Conservation (phyloP, 2,888 invertebrate genomes). For the Erebia epiphron region DNA sequence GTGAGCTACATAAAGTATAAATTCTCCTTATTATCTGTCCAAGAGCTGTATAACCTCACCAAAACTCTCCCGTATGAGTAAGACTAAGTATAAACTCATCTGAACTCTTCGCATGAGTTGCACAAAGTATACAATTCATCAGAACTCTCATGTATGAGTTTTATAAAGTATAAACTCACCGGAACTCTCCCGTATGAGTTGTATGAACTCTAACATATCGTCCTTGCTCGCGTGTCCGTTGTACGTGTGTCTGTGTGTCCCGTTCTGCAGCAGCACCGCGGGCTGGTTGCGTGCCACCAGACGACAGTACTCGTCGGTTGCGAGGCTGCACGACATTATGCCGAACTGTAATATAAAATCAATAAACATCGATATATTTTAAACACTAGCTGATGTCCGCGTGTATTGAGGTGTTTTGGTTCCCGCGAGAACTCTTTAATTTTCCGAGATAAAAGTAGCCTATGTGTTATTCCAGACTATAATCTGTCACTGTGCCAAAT, state of each 20-base stretch:
- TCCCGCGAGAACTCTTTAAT: no score
- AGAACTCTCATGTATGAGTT: slow-evolving; percentile 51
- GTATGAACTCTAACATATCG: slow-evolving; percentile 58
- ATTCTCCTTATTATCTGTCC: no score
- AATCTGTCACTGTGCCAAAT: no score
- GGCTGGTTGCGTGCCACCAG: slow-evolving; percentile 52
- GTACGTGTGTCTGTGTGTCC: slow-evolving; percentile 50
- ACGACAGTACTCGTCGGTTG: slow-evolving; percentile 57
- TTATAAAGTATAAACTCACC: slow-evolving; percentile 28
- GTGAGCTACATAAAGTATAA: no score
- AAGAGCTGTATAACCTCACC: neutral
- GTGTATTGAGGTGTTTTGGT: no score
- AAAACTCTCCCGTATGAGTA: neutral
- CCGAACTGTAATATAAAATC: slow-evolving; percentile 60
- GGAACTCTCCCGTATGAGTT: slow-evolving; percentile 54
- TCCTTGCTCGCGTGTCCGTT: slow-evolving; percentile 51
- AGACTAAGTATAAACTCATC: neutral
- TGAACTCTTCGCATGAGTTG: slow-evolving; percentile 38
- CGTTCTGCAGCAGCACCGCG: slow-evolving; percentile 54
- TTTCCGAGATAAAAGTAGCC: no score
- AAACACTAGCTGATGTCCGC: no score
- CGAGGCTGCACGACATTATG: slow-evolving; percentile 59
- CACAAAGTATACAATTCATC: slow-evolving; percentile 24
- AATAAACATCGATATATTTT: neutral
- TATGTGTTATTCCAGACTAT: no score